These are phyloP conservation scores for Byasa hedistus DNA, from an alignment of 2,888 invertebrate genomes.

Conservation along the genomic window DNA sequence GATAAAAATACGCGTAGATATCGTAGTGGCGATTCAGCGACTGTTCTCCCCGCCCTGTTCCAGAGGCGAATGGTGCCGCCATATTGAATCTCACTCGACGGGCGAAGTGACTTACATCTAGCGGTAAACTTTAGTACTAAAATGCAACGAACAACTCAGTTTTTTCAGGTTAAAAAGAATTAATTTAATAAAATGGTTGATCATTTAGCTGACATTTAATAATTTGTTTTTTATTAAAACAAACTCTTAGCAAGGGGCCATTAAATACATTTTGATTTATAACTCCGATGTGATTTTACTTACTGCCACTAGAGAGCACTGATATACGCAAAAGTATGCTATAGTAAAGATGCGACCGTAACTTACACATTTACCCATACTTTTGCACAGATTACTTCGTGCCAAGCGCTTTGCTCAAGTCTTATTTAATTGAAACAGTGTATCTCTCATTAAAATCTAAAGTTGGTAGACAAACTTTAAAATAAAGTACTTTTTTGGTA, in stretches of 20 bases:
- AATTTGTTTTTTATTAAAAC: background rate
- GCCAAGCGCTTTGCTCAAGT: constrained; percentile 27
- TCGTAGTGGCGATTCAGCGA: constrained; percentile 72
- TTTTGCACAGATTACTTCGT: constrained; percentile 27
- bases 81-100: constrained; percentile 70
- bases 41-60: constrained; percentile 80
- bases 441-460: constrained; percentile 23
- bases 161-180: background rate
- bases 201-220: background rate
- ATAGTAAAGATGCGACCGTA: constrained; percentile 2
- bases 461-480: constrained; percentile 15
- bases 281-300: constrained; percentile 11
- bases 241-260: background rate
- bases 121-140: constrained; percentile 52
- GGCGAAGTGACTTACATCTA: constrained; percentile 62
- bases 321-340: constrained; percentile 12
- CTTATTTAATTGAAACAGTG: constrained; percentile 31
- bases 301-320: constrained; percentile 27
- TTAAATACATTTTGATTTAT: background rate
- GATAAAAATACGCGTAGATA: constrained; percentile 76
- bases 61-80: constrained; percentile 77
- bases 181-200: background rate
- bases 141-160: constrained; percentile 29
- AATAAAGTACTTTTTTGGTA: constrained; percentile 13
- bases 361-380: constrained; percentile 23